Base-by-base conservation (phyloP, 1,140 invertebrate genomes). In the Diabrotica virgifera region DNA sequence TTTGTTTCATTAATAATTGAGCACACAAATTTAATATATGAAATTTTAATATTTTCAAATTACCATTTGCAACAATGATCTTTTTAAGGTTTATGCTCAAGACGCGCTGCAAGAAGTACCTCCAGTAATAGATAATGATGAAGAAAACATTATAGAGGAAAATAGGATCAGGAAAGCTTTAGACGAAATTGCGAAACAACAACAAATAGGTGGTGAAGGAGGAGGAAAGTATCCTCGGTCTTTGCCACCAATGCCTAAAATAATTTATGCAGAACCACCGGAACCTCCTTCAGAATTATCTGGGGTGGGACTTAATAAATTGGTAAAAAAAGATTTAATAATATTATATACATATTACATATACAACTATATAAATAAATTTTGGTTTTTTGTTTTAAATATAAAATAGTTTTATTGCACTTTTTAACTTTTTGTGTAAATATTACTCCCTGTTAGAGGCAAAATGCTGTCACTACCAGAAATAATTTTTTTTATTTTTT, bases 221-320 rank as follows among this genome's bases (percentile, higher is more conserved):
- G 60, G 52, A 11, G 9, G 59, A 0, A 73, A 72, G 57, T 68
- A 83, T 13, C 79, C 82, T 7, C 78, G 83, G 7, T 77, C 79
- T 14, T 74, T 84, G 65, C 85, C 85, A 52, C 77, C 83, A 8
- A 68, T 85, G 14, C 86, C 86, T 0, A 63, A 77, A 58, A 81
- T 79, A 62, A 77, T 80, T 5, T 84, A 82, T 77, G 77, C 82
- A 58, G 77, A 83, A 9, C 78, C 81, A 5, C 76, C 80, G 7
- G 80, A 84, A 70, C 79, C 86, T 52, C 86, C 87, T 0, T 70
- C 80, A 0, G 89, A 91, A 76, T 77, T 77, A 59, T 80, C 86
- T n/a, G 89, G 89, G 2, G 82, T 81, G 9, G 89, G 89, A 0
- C 77, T 82, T 6, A 90, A 90, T 73, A 84, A 82, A 62, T 86